Percentiles rank a stretch among this genome's conserved stretches.
Conservation (phyloP, 2,888 invertebrate genomes). For the Leucophenga maculata region DNA sequence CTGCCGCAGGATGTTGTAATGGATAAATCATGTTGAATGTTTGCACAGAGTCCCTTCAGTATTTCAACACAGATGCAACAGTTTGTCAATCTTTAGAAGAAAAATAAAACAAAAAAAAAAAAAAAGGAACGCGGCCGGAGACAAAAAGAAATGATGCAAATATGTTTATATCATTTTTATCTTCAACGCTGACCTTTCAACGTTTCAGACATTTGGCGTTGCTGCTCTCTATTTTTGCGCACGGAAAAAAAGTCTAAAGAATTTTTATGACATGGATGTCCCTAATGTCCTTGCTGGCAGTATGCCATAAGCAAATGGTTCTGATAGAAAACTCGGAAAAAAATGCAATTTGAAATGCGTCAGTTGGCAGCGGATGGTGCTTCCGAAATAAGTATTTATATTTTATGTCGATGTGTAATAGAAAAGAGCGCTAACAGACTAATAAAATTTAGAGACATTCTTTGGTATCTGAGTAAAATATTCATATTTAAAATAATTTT, state of each 20-base stretch:
- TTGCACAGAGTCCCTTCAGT: not conserved
- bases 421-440: not conserved
- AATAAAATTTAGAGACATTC: no score
- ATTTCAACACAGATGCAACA: conserved; percentile 10
- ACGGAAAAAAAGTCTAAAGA: not conserved
- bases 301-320: not conserved
- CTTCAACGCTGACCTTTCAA: not conserved
- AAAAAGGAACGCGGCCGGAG: not conserved
- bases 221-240: not conserved
- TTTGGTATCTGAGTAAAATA: no score
- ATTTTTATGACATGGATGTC: conserved; percentile 15
- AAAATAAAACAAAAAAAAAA: not conserved
- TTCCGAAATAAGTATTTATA: not conserved
- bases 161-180: conserved; percentile 8
- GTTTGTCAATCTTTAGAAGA: conserved; percentile 5
- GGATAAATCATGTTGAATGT: conserved; percentile 32
- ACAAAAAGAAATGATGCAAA: not conserved
- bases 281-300: conserved; percentile 15
- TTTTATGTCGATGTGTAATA: conserved; percentile 1
- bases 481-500: no score
- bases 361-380: not conserved
- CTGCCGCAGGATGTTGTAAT: conserved; percentile 22
- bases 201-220: not conserved
- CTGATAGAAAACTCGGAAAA: not conserved
- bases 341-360: conserved; percentile 20